A percentile compares a stretch with the other conserved stretches of the same genome.
Conservation (phyloP, 2,888 invertebrate genomes). For the Hemithea aestivaria region DNA sequence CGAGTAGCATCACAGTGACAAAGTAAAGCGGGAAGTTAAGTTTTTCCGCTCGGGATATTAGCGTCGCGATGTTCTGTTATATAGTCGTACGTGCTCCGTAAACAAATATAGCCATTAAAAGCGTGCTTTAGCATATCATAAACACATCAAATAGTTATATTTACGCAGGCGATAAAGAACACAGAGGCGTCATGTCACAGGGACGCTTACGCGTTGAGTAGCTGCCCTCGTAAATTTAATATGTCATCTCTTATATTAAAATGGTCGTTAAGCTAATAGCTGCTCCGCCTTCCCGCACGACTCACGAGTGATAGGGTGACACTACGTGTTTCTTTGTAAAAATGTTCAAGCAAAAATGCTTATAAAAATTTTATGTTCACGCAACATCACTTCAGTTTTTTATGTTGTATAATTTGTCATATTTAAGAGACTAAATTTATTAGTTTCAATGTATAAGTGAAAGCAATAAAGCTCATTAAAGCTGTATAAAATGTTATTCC, state of each 20-base stretch:
- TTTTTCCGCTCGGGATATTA: constrained; percentile 25
- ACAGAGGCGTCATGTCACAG: constrained; percentile 67
- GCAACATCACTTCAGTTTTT: too few relatives aligned
- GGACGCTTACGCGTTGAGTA: constrained; percentile 61
- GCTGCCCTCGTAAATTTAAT: constrained; percentile 75
- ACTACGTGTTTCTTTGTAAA: constrained; percentile 3
- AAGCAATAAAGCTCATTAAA: constrained; percentile 23
- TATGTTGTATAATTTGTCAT: too few relatives aligned
- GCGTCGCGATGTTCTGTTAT: constrained; percentile 35
- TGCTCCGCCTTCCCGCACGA: constrained; percentile 59
- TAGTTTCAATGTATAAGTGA: constrained; percentile 10
- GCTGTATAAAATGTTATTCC: constrained; percentile 19
- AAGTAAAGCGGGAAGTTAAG: constrained; percentile 34
- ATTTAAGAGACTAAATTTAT: not conserved
- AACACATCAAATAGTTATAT: constrained; percentile 68
- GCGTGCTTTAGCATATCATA: constrained; percentile 59
- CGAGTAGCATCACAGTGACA: constrained; percentile 39
- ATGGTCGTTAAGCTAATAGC: constrained; percentile 77
- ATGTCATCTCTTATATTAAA: constrained; percentile 78
- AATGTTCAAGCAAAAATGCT: too few relatives aligned
- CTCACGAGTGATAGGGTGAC: constrained; percentile 54
- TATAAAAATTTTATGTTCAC: too few relatives aligned
- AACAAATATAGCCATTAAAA: constrained; percentile 57
- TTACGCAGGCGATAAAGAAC: constrained; percentile 70
- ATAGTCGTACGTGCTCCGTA: constrained; percentile 27